phyloP scores from a whole-genome alignment of 2,888 invertebrate genomes.

The Drosophila phalerata region DNA sequence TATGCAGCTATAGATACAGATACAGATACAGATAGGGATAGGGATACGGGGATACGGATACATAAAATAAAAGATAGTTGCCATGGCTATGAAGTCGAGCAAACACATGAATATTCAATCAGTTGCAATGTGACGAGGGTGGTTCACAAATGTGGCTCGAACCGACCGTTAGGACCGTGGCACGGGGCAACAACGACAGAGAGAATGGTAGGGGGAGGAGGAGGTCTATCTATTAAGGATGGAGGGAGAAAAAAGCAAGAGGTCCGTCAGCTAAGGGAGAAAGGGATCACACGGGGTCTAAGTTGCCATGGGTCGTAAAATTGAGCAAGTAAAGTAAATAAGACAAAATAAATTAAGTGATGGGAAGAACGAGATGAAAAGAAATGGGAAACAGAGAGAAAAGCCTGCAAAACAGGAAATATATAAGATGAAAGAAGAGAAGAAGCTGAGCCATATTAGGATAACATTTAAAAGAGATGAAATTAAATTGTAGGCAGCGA shows the following conservation, averaged over 20 bases:
- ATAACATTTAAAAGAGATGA: background rate
- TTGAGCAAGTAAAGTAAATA: constrained; percentile 39
- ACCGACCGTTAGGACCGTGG: constrained; percentile 53
- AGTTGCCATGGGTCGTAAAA: constrained; percentile 45
- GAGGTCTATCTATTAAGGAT: background rate
- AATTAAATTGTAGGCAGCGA: background rate
- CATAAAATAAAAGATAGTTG: constrained; percentile 65
- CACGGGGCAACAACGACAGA: background rate
- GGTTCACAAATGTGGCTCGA: constrained; percentile 42
- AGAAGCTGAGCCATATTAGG: background rate
- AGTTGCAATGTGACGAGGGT: constrained; percentile 52
- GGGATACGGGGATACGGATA: constrained; percentile 27
- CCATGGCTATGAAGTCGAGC: constrained; percentile 64
- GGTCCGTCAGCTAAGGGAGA: background rate
- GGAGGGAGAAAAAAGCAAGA: constrained; percentile 1
- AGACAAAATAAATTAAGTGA: constrained; percentile 35
- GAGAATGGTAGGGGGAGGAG: background rate
- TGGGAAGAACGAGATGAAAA: background rate
- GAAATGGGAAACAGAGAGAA: too few relatives aligned
- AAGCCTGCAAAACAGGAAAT: background rate
- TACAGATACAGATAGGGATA: constrained; percentile 3
- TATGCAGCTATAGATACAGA: constrained; percentile 8
- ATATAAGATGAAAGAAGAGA: background rate
- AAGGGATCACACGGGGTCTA: constrained; percentile 2
- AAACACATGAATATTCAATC: constrained; percentile 62